Base-by-base conservation (phyloP, 1,140 invertebrate species). In the Liolophura sinensis region DNA sequence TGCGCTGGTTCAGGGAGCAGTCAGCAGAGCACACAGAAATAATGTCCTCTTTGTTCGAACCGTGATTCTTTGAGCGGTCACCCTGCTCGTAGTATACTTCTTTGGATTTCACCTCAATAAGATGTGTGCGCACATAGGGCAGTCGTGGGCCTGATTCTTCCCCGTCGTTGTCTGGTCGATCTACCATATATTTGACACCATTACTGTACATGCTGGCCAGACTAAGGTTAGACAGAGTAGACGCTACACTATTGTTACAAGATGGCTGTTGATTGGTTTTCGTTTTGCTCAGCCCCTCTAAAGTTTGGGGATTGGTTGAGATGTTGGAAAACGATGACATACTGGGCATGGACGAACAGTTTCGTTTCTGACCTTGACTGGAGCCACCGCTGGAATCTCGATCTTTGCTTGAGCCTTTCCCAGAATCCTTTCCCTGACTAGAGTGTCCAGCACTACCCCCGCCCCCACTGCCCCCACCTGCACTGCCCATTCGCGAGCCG, bases 101-200 rank as follows among this genome's bases (percentile, higher is more conserved):
- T 40, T 40, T 40, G 31, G 31, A 40, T 40, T 40, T 40, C 31
- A 40, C 31, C 31, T 40, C 31, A 9, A 40, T 40, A 40, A 40
- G 31, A 40, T 40, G 31, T 40, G 31, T 40, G 31, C 31, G 31
- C 31, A 40, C 31, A 9, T 40, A 40, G 31, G 31, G 31, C 9
- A 9, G 31, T 40, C 31, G 31, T 40, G 3, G 31, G 24, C 54
- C 64, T 27, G 65, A 62, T 49, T 75, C 73, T 15, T 75, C 71
- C 24, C 66, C 65, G 64, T 75, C 73, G 70, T 71, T 71, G 40
- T 75, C 73, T 58, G 66, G 65, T 48, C 64, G 64, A 50, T 75
- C 73, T 24, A 75, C 67, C 56, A 75, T 70, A 59, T 75, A 73
- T 62, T 75, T 75, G 9, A 75, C 61, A 60, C 73, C 70, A 62